phyloP scores from a whole-genome alignment of 2,888 invertebrate species.

The Cerastoderma edule region DNA sequence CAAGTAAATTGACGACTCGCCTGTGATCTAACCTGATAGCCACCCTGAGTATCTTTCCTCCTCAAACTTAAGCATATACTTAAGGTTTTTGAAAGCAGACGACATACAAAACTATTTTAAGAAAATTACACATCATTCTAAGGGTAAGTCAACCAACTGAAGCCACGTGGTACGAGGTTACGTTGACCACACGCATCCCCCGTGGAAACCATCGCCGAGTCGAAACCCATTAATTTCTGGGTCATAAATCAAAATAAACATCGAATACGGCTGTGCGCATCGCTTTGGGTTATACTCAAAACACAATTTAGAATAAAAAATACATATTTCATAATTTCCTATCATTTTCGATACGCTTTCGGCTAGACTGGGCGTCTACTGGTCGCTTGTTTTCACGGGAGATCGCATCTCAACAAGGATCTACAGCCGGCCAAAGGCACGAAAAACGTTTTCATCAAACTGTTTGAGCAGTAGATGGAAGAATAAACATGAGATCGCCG shows the following conservation, averaged over 20 bases:
- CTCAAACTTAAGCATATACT: too few relatives aligned
- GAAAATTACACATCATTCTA: too few relatives aligned
- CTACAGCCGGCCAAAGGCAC: constrained; percentile 3
- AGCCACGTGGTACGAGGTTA: too few relatives aligned
- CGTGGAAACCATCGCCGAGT: constrained; percentile 3
- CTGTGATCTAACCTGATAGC: too few relatives aligned
- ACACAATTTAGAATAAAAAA: constrained; percentile 28
- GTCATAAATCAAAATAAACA: constrained; percentile 21
- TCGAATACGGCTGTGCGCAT: constrained; percentile 14
- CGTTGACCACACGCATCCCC: constrained; percentile 18
- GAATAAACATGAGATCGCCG: constrained; percentile 18
- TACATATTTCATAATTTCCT: constrained; percentile 29
- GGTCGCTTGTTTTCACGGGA: constrained; percentile 17
- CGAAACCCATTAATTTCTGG: constrained; percentile 20
- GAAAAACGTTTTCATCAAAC: constrained; percentile 12
- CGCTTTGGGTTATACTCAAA: constrained; percentile 15
- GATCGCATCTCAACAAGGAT: constrained; percentile 14
- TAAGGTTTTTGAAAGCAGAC: too few relatives aligned
- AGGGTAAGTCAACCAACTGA: too few relatives aligned
- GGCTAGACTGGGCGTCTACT: constrained; percentile 21
- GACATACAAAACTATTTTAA: too few relatives aligned
- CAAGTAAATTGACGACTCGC: too few relatives aligned
- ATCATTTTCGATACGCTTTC: constrained; percentile 15
- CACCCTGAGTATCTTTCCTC: too few relatives aligned
- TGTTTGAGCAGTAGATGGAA: not conserved